Base-by-base conservation (phyloP, 2,797 vertebrate genomes). In the Craterocephalus amniculus region DNA sequence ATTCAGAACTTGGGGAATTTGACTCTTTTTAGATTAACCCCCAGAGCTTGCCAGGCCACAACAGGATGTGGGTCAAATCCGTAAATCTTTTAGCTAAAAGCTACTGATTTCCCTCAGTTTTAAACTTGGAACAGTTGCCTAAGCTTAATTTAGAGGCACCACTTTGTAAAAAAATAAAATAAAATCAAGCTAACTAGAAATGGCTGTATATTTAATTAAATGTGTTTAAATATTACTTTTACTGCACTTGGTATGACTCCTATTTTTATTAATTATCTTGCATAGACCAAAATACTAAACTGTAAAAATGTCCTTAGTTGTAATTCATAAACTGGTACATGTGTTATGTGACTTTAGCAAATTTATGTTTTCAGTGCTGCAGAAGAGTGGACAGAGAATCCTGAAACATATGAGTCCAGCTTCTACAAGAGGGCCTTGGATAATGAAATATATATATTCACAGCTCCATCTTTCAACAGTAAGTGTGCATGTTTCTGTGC, bases 371-470 rank as follows among this genome's bases (percentile, higher is more conserved):
- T 87, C 87, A 99, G 97, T 76, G 95, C 95, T 82, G 97, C 96
- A 79, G 96, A 98, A 88, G 95, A 97, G 49, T 99, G 97, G 98
- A 89, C 85, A 27, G 97, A 98, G 91, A 97, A 97, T 80, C 91
- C 95, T 7, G 97, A 99, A 92, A 97, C 97, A 5, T 99, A 98
- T 2, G 97, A 99, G 85, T 95, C 96, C 73, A 99, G 98, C 87
- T 99, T 97, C 93, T 99, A 99, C 92, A 99, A 99, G 87, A 93
- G 98, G 78, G 97, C 97, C 80, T 94, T 99, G 81, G 97, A 99
- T 93, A 99, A 99, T 76, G 95, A 97, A 77, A 96, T 98, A 79
- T 99, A 98, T 87, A 95, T 99, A 89, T 99, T 99, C 90, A 99
- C 97, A 32, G 97, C 98, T 69, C 97, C 97, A 0, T 93, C 94